Conservation (phyloP, 2,113 vertebrate genomes). For the Glaucomys volans region DNA sequence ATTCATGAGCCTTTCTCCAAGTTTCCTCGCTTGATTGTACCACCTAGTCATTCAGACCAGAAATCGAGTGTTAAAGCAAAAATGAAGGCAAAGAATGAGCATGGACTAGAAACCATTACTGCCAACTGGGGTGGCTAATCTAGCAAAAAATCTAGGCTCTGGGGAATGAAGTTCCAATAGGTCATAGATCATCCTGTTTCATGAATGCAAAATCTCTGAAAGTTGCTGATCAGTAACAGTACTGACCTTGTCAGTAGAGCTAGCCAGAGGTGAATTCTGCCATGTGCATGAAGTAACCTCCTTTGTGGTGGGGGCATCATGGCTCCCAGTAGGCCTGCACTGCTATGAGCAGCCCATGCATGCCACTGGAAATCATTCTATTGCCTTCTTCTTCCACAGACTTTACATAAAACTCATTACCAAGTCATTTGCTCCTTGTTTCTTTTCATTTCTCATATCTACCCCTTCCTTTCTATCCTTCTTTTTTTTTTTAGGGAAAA, state of each 20-base stretch:
- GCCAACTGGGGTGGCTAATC: not conserved
- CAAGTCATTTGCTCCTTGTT: not conserved
- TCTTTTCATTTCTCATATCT: not conserved
- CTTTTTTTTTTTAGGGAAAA: not conserved
- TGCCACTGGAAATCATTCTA: not conserved
- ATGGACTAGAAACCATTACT: not conserved
- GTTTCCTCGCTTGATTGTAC: not conserved
- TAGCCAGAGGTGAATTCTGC: not conserved
- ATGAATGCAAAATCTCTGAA: not conserved
- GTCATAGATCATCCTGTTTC: not conserved
- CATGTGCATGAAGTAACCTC: too few species aligned
- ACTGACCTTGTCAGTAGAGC: too few species aligned
- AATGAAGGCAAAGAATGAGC: not conserved
- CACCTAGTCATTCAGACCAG: not conserved
- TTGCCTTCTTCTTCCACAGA: not conserved
- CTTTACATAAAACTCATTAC: not conserved
- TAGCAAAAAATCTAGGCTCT: not conserved
- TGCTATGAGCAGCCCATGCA: not conserved
- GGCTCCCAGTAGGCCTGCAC: rapidly evolving
- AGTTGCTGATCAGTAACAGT: not conserved
- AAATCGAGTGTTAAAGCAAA: slow-evolving; percentile 28
- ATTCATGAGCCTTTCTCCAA: not conserved
- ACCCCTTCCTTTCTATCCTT: not conserved
- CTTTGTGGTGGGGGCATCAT: too few species aligned
- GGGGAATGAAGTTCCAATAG: not conserved